Base-by-base conservation (phyloP, 1,140 invertebrate species). In the Maconellicoccus hirsutus region DNA sequence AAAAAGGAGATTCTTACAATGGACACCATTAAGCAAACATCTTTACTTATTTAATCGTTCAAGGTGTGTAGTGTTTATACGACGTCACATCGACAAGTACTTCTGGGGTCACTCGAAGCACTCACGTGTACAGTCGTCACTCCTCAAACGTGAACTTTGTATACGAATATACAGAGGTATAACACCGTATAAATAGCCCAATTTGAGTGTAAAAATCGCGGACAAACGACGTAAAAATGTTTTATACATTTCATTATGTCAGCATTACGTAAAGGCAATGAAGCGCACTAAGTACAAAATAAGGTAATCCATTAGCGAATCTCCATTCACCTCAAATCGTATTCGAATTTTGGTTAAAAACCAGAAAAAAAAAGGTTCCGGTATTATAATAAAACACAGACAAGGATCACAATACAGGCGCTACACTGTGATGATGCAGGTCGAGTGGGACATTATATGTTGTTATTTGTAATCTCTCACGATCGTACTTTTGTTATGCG, bases 391-490 rank as follows among this genome's bases (percentile, higher is more conserved):
- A 26, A 66, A 59, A 22, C 21, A 22, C 52, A 66, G 21, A 23
- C 61, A 52, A 52, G 42, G 61, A 66, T 66, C 61, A 66, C 61
- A 66, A 66, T 66, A 19, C 61, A 66, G 61, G 61, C 61, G 61
- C 61, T 66, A 66, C 61, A 23, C 61, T 66, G 61, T 66, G 25
- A 66, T 66, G 61, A 66, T 66, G 61, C 61, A 66, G 61, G 61
- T 66, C 61, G 61, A 66, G 61, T 66, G 61, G 61, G 61, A 66
- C 61, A 66, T 66, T 66, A 66, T 66, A 66, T 66, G 61, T 66
- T 66, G 61, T 66, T 66, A 66, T 66, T 66, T 66, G 61, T 66
- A 66, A 66, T 66, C 61, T 66, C 61, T 66, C 61, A 66, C 61
- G 61, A 66, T 66, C 61, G 61, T 10, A 66, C 61, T 26, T 66